Evolutionary conservation across 2,797 vertebrate genomes (phyloP).

Genomic region (Simalia tracyae): DNA sequence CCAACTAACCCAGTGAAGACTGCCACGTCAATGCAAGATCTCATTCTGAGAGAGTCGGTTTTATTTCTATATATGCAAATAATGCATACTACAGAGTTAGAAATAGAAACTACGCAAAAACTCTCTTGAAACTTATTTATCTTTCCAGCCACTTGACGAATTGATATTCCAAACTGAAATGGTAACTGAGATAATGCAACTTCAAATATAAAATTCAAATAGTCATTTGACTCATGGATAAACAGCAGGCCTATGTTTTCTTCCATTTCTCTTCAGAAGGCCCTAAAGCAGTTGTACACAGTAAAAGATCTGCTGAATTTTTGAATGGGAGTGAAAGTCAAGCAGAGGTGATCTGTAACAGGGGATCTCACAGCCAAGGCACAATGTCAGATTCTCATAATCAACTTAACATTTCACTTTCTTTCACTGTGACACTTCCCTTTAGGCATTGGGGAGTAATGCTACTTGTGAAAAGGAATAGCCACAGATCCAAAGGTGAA

Average conservation of each 20-base stretch:
- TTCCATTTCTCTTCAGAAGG: conserved; percentile 36
- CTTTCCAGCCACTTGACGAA: conserved; percentile 58
- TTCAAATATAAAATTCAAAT: conserved; percentile 59
- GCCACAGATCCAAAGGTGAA: background rate
- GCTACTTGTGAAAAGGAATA: background rate
- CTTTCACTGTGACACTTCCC: background rate
- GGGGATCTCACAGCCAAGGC: conserved; percentile 53
- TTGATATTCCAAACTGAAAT: conserved; percentile 50
- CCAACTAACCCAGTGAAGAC: background rate
- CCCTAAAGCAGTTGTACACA: background rate
- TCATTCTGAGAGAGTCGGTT: background rate
- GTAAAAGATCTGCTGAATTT: background rate
- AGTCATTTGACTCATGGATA: conserved; percentile 60
- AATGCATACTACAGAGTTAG: conserved; percentile 59
- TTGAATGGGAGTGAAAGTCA: conserved; percentile 49
- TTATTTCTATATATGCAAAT: conserved; percentile 22
- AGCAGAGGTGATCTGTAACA: conserved; percentile 45
- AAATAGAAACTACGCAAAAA: conserved; percentile 64
- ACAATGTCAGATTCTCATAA: conserved; percentile 47
- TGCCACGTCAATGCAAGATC: background rate
- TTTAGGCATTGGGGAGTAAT: background rate
- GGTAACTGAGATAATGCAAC: conserved; percentile 64
- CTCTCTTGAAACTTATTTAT: conserved; percentile 67
- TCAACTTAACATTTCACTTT: background rate
- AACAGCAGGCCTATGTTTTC: conserved; percentile 39